phyloP scores from a whole-genome alignment of 2,888 invertebrate species.

The Drosophila koepferae region DNA sequence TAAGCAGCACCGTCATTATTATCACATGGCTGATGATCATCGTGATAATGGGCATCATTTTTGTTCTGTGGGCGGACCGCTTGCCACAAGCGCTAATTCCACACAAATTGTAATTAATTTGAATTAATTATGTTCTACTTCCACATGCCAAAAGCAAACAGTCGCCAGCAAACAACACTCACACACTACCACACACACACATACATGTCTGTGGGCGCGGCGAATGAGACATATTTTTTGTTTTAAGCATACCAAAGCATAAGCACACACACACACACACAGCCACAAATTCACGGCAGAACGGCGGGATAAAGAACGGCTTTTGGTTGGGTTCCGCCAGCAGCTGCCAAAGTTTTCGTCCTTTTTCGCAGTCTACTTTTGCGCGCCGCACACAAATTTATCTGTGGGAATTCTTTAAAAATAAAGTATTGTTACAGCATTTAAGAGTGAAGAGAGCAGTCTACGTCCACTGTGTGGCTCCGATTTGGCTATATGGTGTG shows the following conservation, averaged over 20 bases:
- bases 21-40: not conserved
- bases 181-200: conserved; percentile 14
- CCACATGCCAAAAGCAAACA: conserved; percentile 74
- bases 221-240: conserved; percentile 55
- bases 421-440: conserved; percentile 10
- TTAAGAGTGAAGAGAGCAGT: no score
- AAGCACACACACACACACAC: conserved; percentile 17
- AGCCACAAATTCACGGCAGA: conserved; percentile 57
- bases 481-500: no score
- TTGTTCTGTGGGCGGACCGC: conserved; percentile 38
- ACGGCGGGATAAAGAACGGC: conserved; percentile 55
- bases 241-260: conserved; percentile 36
- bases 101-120: conserved; percentile 82
- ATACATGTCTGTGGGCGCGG: conserved; percentile 43
- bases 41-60: conserved; percentile 22
- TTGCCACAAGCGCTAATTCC: conserved; percentile 77
- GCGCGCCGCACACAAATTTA: conserved; percentile 17
- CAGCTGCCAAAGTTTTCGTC: conserved; percentile 38
- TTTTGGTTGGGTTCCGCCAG: conserved; percentile 21
- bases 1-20: conserved; percentile 32
- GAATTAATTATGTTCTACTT: conserved; percentile 81
- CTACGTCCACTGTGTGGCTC: no score
- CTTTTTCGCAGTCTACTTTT: conserved; percentile 47
- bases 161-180: conserved; percentile 19
- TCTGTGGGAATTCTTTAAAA: conserved; percentile 15